Conservation (phyloP, 2,797 vertebrate genomes). For the Prunella strophiata region DNA sequence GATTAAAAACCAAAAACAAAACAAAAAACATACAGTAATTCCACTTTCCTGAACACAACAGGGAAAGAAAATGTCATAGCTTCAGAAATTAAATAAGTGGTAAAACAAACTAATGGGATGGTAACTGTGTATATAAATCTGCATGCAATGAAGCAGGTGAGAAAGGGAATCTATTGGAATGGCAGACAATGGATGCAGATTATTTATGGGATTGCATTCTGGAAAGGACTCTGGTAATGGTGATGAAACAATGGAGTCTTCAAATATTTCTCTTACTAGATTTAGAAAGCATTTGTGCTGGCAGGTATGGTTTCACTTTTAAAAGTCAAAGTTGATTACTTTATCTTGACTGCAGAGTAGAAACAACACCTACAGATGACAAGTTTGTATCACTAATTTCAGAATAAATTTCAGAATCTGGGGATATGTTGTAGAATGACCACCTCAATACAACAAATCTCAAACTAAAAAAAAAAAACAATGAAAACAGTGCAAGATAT, state of each 20-base stretch:
- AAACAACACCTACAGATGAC: not conserved
- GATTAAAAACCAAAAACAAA: not conserved
- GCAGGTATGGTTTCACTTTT: not conserved
- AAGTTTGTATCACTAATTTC: not conserved
- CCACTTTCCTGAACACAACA: not conserved
- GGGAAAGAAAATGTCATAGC: not conserved
- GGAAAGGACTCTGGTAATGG: not conserved
- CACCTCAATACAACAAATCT: not conserved
- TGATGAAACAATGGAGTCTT: not conserved
- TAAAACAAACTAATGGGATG: not conserved
- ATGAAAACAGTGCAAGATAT: not conserved
- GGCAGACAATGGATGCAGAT: not conserved
- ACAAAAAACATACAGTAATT: not conserved
- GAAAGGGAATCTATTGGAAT: not conserved
- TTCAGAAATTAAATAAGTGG: not conserved
- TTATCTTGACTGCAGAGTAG: not conserved
- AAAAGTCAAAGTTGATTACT: not conserved
- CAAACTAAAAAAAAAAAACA: not conserved
- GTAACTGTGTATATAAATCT: not conserved
- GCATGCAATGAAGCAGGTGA: not conserved
- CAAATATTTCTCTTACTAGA: not conserved
- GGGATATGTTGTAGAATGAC: not conserved
- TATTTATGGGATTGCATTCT: not conserved
- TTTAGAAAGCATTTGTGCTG: not conserved
- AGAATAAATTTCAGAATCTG: not conserved